Evolutionary conservation across 2,797 vertebrate species (phyloP), one percentile per base, ranked within the genome.

Genomic region (Arrhamphus sclerolepis): DNA sequence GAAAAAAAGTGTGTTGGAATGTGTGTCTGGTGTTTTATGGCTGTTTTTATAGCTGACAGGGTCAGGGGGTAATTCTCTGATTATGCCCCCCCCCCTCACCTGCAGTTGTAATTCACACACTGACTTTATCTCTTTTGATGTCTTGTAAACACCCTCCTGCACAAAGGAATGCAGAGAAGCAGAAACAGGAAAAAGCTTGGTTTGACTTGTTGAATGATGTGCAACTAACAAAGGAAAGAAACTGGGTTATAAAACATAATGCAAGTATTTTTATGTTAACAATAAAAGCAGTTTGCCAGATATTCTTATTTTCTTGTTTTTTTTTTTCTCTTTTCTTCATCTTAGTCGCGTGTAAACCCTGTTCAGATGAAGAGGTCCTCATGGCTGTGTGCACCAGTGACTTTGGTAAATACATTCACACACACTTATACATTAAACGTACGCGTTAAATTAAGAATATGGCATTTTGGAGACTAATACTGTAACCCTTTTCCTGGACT

Each of bases 301-400:
- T 29, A 29, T 4, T 29, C 6, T 1, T 38, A 14, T 38, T 38
- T 8, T 38, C 13, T 38, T 38, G 1, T 2, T 18, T n/a, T 1
- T 24, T 10, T 46, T 28, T 70, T 51, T 29, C 38, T 10, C 0
- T 73, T 13, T 61, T 46, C 79, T 57, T 47, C 71, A 62, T 89
- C 73, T 81, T 48, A 97, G 96, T 89, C 46, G 72, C 94, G 1
- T 98, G 97, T 84, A 90, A 94, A 51, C 95, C 95, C 2, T 98
- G 97, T 82, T 94, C 94, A 48, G 94, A 97, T 63, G 92, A 95
- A 0, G 95, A 98, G 61, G 87, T 98, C 24, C 95, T 98, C 46
- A 76, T 98, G 87, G 95, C 96, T 1, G 91, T 95, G 80, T 98
- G 97, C 72, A 95, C 93, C 83, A 98, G 95, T 46, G 97, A 98